Evolutionary conservation across 2,888 invertebrate genomes (phyloP), one percentile per base, ranked within the genome.

Genomic region (Ypsolopha sequella): DNA sequence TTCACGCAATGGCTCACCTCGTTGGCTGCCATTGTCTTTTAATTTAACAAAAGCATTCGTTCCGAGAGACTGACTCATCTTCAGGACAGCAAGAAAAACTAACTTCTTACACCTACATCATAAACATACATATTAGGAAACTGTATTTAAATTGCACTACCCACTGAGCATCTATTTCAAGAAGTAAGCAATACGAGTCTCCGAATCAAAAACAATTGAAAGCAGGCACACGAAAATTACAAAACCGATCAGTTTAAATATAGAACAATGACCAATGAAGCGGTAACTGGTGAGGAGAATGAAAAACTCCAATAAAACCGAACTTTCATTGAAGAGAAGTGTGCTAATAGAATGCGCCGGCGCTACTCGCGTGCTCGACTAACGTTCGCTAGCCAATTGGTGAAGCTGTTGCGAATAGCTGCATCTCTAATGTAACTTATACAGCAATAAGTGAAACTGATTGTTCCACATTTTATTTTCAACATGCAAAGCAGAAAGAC

Each of bases 251-350:
- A 55, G 60, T 66, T 65, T 62, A 65, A 62, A 11, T 10, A 48
- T 66, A 57, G 62, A 64, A 62, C 64, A 74, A 57, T 66, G 63
- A 69, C 64, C 66, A 70, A 66, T 69, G 59, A 65, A 66, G 61
- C 65, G 58, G 58, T 58, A 60, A 63, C 58, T 63, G 53, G 61
- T 60, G 60, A 72, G 65, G 66, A 73, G 73, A 73, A 69, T 65
- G 68, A 78, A 78, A 76, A 75, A 74, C 64, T 70, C 65, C 73
- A 76, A 80, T 77, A 72, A 67, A 63, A 75, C 78, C 63, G 64
- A 72, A 80, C 80, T 80, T 80, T 81, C 80, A 74, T 73, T 80
- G 58, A 54, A 65, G 66, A 73, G 68, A 78, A 78, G 68, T 79
- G 73, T 79, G 80, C 73, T 71, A 80, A 71, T 70, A 70, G 73